Conservation (phyloP, 2,797 vertebrate genomes). For the Echeneis naucrates region DNA sequence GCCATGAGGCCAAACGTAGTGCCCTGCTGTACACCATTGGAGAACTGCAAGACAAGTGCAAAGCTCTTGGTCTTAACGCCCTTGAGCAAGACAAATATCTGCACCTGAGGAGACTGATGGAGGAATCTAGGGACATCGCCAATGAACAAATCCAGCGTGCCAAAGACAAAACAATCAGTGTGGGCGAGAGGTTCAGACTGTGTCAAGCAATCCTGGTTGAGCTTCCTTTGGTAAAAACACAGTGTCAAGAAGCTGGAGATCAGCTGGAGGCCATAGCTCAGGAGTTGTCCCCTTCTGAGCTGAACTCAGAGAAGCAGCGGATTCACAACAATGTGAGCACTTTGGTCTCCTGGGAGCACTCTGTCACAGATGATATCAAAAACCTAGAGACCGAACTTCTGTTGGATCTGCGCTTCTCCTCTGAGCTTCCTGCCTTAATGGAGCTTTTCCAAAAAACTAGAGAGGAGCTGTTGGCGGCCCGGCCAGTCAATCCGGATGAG, state of each 20-base stretch:
- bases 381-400: constrained; percentile 70
- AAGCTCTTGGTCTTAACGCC: constrained; percentile 65
- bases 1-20: constrained; percentile 68
- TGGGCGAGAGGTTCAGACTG: constrained; percentile 66
- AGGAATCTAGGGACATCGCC: constrained; percentile 73
- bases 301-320: constrained; percentile 71
- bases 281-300: constrained; percentile 73
- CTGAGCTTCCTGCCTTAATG: constrained; percentile 61
- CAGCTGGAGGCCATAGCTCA: constrained; percentile 78
- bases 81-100: constrained; percentile 82
- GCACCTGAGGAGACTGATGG: constrained; percentile 78
- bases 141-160: constrained; percentile 73
- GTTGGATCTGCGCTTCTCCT: constrained; percentile 43
- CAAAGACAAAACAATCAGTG: constrained; percentile 48
- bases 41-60: constrained; percentile 82
- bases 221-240: constrained; percentile 77
- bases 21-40: constrained; percentile 69
- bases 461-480: constrained; percentile 74
- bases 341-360: constrained; percentile 74
- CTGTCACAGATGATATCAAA: constrained; percentile 66
- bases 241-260: constrained; percentile 78
- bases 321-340: constrained; percentile 64
- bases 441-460: constrained; percentile 64
- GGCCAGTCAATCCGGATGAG: constrained; percentile 79
- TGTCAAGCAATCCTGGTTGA: constrained; percentile 78